A percentile compares a stretch with the other conserved stretches of the same genome.
Conservation (phyloP, 2,113 vertebrate genomes). For the Leucoraja erinaceus region DNA sequence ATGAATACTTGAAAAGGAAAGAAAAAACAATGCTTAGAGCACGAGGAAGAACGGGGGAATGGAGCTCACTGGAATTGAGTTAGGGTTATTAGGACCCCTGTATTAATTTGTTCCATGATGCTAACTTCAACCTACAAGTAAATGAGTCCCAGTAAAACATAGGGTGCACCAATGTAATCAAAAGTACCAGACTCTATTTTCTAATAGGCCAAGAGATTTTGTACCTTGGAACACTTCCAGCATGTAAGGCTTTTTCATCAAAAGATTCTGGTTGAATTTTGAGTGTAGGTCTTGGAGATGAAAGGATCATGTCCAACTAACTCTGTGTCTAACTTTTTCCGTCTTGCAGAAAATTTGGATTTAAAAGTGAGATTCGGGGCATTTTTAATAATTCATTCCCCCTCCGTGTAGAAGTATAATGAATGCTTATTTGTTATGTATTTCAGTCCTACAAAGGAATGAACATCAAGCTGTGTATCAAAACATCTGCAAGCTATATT, state of each 20-base stretch:
- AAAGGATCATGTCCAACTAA: neutral
- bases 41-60: neutral
- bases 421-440: neutral
- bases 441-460: neutral
- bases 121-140: neutral
- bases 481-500: neutral
- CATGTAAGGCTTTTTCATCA: neutral
- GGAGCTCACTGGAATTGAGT: neutral
- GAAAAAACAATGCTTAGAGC: neutral
- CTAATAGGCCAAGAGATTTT: neutral
- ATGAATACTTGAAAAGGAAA: neutral
- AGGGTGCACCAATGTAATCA: neutral
- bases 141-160: neutral
- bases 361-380: neutral
- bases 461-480: neutral
- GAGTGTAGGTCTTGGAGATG: neutral
- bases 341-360: neutral
- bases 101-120: neutral
- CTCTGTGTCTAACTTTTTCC: neutral
- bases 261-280: neutral
- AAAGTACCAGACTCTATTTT: neutral
- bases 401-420: neutral
- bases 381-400: neutral
- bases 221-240: neutral
- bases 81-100: neutral